A percentile compares a stretch with the other conserved stretches of the same genome.
These are phyloP conservation scores for Branchinecta sandiegonensis DNA, from an alignment of 2,888 invertebrate species.

Conservation along the genomic window DNA sequence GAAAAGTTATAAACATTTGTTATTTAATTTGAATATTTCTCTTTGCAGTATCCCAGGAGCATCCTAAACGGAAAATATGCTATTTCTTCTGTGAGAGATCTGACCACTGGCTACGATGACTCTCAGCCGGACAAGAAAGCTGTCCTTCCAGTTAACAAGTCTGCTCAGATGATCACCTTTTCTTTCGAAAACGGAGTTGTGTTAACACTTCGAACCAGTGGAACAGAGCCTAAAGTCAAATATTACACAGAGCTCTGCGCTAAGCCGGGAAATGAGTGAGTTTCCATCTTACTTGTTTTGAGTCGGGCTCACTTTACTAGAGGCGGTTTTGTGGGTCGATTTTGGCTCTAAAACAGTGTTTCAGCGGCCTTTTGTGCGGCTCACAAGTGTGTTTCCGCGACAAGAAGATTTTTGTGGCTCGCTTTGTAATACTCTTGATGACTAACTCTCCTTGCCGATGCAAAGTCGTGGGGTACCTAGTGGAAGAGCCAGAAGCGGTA, in stretches of 20 bases:
- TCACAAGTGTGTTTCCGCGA: not conserved
- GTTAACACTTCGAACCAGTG: constrained; percentile 82
- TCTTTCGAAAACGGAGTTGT: constrained; percentile 70
- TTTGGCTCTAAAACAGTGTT: no score
- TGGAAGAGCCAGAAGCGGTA: no score
- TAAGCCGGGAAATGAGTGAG: constrained; percentile 46
- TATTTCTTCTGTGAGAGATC: constrained; percentile 61
- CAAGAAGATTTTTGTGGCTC: not conserved
- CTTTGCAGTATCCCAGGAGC: constrained; percentile 52
- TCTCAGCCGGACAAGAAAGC: constrained; percentile 52
- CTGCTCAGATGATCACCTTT: constrained; percentile 87
- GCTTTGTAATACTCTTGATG: not conserved
- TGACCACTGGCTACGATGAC: constrained; percentile 73
- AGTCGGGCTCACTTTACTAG: constrained; percentile 17
- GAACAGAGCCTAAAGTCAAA: constrained; percentile 98
- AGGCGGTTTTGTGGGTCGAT: not conserved
- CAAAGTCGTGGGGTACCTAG: no score
- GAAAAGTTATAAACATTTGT: no score
- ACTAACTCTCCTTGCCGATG: no score
- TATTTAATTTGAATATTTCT: constrained; percentile 18
- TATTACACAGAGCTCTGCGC: constrained; percentile 87
- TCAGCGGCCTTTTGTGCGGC: no score
- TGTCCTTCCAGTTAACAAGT: constrained; percentile 48
- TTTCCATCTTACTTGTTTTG: constrained; percentile 26
- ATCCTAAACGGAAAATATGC: constrained; percentile 47